phyloP scores from a whole-genome alignment of 2,797 vertebrate genomes.

The Enteromius mattozi region DNA sequence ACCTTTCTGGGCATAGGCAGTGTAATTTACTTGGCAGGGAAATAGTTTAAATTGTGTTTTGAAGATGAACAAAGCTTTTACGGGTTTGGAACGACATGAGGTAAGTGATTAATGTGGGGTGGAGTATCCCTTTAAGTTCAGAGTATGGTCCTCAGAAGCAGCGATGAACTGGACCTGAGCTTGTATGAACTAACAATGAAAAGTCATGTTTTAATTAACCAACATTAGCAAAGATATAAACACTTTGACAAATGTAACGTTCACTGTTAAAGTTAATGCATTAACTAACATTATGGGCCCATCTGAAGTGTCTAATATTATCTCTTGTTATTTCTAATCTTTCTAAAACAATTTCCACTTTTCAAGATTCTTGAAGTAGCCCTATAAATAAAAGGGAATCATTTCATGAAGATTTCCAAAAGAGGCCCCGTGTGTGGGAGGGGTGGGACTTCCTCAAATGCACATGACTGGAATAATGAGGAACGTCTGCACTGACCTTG shows the following conservation, averaged over 20 bases:
- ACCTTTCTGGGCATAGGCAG: too few relatives aligned
- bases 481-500: conserved; percentile 49
- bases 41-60: too few relatives aligned
- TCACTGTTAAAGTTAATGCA: background rate
- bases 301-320: background rate
- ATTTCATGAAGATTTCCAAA: conserved; percentile 35
- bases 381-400: conserved; percentile 53
- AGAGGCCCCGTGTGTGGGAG: conserved; percentile 3
- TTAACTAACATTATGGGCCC: background rate
- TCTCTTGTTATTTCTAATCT: background rate
- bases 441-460: conserved; percentile 54
- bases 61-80: too few relatives aligned
- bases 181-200: background rate
- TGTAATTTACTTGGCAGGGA: too few relatives aligned
- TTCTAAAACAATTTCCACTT: background rate
- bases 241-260: background rate
- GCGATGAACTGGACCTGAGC: background rate
- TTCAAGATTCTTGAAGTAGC: conserved; percentile 35
- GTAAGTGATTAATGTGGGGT: too few relatives aligned
- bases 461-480: conserved; percentile 64
- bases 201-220: background rate
- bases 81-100: too few relatives aligned
- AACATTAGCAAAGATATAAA: background rate
- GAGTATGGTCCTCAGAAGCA: too few relatives aligned
- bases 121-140: too few relatives aligned